phyloP scores from a whole-genome alignment of 92 coral and sea anemone genomes.

The Epizoanthus illoricatus region DNA sequence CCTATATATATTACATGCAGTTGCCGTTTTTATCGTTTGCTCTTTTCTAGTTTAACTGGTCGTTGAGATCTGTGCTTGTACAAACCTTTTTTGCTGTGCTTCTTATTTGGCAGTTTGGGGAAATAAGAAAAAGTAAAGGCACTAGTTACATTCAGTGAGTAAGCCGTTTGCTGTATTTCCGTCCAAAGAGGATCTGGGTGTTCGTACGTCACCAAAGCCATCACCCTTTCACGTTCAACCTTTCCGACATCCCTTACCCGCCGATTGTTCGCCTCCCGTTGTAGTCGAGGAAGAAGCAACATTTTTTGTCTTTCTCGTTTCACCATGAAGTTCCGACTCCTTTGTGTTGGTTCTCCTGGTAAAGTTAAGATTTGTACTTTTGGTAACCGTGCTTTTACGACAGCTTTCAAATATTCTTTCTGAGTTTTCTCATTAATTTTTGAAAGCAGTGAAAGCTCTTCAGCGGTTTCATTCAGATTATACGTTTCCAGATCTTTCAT shows the following conservation, averaged over 20 bases:
- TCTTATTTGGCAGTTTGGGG: conserved; percentile 47
- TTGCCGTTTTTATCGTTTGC: too few species aligned
- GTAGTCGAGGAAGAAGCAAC: conserved; percentile 25
- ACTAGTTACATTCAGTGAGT: conserved; percentile 49
- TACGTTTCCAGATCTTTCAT: conserved; percentile 19
- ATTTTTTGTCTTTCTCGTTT: conserved; percentile 8
- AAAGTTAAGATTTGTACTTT: neutral
- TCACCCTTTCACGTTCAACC: conserved; percentile 1
- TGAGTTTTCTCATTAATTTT: conserved; percentile 5
- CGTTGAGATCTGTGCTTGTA: neutral
- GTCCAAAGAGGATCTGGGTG: conserved; percentile 31
- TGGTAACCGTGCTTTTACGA: neutral
- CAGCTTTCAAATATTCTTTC: conserved; percentile 19
- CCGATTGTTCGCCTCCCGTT: neutral
- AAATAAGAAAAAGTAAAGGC: conserved; percentile 75
- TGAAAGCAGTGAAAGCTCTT: conserved; percentile 14
- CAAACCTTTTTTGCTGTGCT: conserved; percentile 1
- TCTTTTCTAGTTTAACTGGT: neutral
- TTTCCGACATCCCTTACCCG: conserved; percentile 4
- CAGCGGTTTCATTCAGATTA: conserved; percentile 9
- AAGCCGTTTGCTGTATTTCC: conserved; percentile 33
- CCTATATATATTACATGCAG: too few species aligned
- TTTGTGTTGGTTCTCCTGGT: neutral
- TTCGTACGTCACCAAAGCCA: conserved; percentile 24
- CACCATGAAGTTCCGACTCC: neutral